Base-by-base conservation (phyloP, 2,888 invertebrate genomes). In the Drosophila picticornis region DNA sequence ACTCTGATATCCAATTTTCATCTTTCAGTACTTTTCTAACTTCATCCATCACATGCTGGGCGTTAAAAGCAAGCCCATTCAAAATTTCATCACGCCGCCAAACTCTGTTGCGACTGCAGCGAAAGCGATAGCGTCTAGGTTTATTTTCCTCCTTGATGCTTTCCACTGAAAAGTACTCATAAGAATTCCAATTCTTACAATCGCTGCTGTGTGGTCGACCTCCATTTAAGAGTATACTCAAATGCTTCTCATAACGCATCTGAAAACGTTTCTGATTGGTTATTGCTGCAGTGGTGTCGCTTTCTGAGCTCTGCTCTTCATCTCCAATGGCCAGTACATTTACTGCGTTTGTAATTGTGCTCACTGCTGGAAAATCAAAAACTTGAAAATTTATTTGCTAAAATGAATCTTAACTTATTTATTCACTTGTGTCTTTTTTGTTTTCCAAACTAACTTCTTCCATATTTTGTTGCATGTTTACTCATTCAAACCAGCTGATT, bases 171-270 rank as follows among this genome's bases (percentile, higher is more conserved):
- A 55, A 59, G 2, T 5, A 7, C 5, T 64, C 64, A 19, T 68
- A 25, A 25, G 46, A 19, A 27, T 31, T 9, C 71, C 67, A 78
- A 40, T 78, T 46, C 1, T 50, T 25, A 9, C 29, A 4, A 55
- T 34, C 9, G 61, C 13, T 0, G 60, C 25, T 46, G 3, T 36
- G 46, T 0, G 1, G 55, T 1, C 32, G 58, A 22, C 29, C 56
- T 9, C 52, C 80, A 5, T 63, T 13, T 6, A 79, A 22, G 13
- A 79, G 32, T 19, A 48, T 19, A 9, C 27, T 31, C 16, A 77
- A 66, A 51, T 66, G 46, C 13, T 46, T 16, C 2, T 46, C 46
- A 16, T 16, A 46, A 9, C 46, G 46, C 46, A 22, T 22, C 9
- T 25, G 22, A 16, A 46, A 25, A 16, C 1, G 16, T 1, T 25